Evolutionary conservation across 2,113 vertebrate species (phyloP), one percentile per base, ranked within the genome.

Genomic region (Lepidothrix coronata): DNA sequence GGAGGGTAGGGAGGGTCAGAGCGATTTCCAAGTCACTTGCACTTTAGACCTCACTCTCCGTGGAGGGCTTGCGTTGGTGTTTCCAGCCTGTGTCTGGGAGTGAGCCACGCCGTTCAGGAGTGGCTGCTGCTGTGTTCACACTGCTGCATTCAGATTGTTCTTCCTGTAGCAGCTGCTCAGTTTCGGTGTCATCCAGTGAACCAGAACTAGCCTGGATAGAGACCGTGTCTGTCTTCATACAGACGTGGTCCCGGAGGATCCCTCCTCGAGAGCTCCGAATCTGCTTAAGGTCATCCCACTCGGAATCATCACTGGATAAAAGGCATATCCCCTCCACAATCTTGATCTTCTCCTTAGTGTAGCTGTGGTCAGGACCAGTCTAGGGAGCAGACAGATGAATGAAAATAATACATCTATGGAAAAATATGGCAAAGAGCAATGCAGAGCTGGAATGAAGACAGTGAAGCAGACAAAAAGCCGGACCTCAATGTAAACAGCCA

Each of bases 241-340:
- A 99, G 81, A 99, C 98, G 4, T 99, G 99, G 89, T 98, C 98
- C 66, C 98, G 98, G n/a, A 99, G 98, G 68, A 99, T 99, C 62
- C 99, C 98, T 55, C 98, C 98, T 24, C 99, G 98, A 13, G 99
- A 99, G 55, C 98, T 98, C 89, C 99, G 99, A 94, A 99, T 98
- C 97, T 99, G 99, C 96, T 99, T 99, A 27, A 99, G 98, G 97
- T 99, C 99, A 59, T 99, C 99, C 99, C 99, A 99, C 95, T 99
- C 99, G 2, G 99, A 98, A 79, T 99, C 99, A 5, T 99, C 99
- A 39, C 98, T 98, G 67, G 99, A 99, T 92, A 99, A 98, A 77
- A 99, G 98, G 94, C 99, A 99, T 96, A 99, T 99, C 12, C 99
- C 99, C 97, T 99, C 99, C 87, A 99, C 99, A 9, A 99, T 99